Evolutionary conservation across 2,113 vertebrate species (phyloP), one percentile per base, ranked within the genome.

Genomic region (Nematolebias whitei): DNA sequence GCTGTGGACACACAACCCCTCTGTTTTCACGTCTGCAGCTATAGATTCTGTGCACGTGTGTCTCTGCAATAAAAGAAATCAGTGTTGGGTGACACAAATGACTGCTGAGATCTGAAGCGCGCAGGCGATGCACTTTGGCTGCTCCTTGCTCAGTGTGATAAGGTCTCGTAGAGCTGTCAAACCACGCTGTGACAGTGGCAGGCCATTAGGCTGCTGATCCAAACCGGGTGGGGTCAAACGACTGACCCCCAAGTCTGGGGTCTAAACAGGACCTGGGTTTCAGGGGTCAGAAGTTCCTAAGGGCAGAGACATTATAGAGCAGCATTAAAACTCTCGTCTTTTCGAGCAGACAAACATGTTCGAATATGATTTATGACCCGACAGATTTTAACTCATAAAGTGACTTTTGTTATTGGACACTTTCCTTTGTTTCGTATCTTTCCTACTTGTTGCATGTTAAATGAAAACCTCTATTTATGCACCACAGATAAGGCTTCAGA

Each of bases 131-230:
- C 41, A 50, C 72, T 51, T 54, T 48, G 47, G 32, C 66, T 41
- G 24, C 29, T 63, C 57, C 40, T 45, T 58, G 49, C 72, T 57
- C 74, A 54, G 53, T 66, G 78, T 79, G 79, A 74, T 75, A 58
- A 73, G 81, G 75, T 26, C 74, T 83, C 53, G 78, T 74, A 56
- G 84, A 85, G 81, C 85, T 83, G 90, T 91, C 89, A 91, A 48
- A 71, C 51, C 73, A 62, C 67, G 64, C 76, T 35, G 73, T 65
- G 84, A 85, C 86, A 87, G 74, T 78, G 81, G 71, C 83, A 86
- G 80, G 80, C 83, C 82, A 90, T 91, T 91, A 91, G 79, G 60
- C 63, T 14, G 15, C 75, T 83, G 73, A 84, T 76, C 80, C 59
- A 54, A 86, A 85, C 79, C 55, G 60, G 69, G 61, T 14, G 24